Conservation (phyloP, 64 coral and sea anemone genomes). For the Acropora tenuis region DNA sequence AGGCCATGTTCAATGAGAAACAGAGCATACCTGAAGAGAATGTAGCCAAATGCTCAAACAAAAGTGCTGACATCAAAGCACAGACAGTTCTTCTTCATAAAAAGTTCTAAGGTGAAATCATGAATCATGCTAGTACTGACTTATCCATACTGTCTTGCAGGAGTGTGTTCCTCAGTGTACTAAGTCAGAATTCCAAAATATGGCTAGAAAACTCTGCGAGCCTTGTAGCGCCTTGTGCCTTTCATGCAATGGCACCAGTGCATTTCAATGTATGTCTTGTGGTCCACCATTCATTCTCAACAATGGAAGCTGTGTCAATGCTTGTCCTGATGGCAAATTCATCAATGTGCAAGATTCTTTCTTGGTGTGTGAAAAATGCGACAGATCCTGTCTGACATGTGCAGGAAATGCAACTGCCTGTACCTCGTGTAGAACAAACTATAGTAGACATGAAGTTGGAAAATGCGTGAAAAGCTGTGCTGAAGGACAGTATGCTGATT, state of each 20-base stretch:
- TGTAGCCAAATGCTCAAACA: too few species aligned
- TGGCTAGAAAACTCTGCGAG: conserved; percentile 59
- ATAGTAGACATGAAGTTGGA: conserved; percentile 26
- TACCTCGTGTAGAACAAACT: conserved; percentile 58
- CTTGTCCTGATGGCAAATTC: conserved; percentile 76
- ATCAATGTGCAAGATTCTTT: conserved; percentile 9
- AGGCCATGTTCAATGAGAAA: too few species aligned
- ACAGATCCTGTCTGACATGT: conserved; percentile 73
- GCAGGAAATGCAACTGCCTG: conserved; percentile 67
- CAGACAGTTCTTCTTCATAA: too few species aligned
- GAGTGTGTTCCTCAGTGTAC: conserved; percentile 86
- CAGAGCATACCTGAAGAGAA: too few species aligned
- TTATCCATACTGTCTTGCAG: background rate
- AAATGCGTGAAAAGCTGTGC: conserved; percentile 62
- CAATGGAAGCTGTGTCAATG: conserved; percentile 66
- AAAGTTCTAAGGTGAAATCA: background rate
- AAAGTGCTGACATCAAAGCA: too few species aligned
- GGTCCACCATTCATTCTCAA: conserved; percentile 64
- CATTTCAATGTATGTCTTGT: conserved; percentile 79
- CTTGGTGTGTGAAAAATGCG: conserved; percentile 69
- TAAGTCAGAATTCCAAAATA: conserved; percentile 57
- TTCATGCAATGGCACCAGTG: conserved; percentile 74
- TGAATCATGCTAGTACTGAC: background rate
- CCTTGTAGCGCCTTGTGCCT: conserved; percentile 73
- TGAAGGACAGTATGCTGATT: conserved; percentile 43